Evolutionary conservation across 2,113 vertebrate genomes (phyloP), one percentile per base, ranked within the genome.

Genomic region (Delphinapterus leucas): DNA sequence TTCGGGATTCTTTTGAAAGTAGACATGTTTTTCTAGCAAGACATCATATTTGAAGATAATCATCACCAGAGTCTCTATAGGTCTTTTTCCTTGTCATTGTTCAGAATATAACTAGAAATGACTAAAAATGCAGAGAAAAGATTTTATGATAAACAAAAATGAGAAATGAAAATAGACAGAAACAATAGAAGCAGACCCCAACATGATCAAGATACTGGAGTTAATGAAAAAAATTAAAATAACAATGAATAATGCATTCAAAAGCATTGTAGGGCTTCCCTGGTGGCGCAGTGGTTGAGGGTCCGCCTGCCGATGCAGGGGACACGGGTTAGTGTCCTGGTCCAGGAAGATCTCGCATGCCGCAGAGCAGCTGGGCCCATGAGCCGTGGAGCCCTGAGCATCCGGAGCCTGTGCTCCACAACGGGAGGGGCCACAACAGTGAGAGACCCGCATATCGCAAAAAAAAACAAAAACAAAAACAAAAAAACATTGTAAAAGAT

Each of bases 361-460:
- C 0, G 0, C 12, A 1, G 47, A 47, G 11, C 2, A 11, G 47
- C 47, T 47, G 47, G 47, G 12, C 12, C 47, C 47, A 13, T 47
- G 2, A 47, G 47, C 2, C 47, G 2, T 13, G 47, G 12, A 36
- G 36, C 36, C 36, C 47, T 47, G 47, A 2, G 12, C 2, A 0
- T 47, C 47, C 47, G 12, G 47, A 47, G 47, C 47, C 47, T 47
- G 47, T 47, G 47, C 47, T 47, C 47, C 12, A 1, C 47, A 13
- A 47, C 12, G 3, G 47, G 47, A 47, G 47, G 2, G 47, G 2
- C 47, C 47, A 13, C 47, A 47, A 47, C 47, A 47, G 47, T 47
- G 47, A 47, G 47, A 47, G 47, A 13, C 47, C 47, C 2, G 0
- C 0, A 2, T 47, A 47, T 1, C 11, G 0, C 47, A 47, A 47